A percentile compares a stretch with the other conserved stretches of the same genome.
Evolutionary conservation across 1,140 invertebrate species (phyloP).

Genomic region (Drosophila chauvacae): DNA sequence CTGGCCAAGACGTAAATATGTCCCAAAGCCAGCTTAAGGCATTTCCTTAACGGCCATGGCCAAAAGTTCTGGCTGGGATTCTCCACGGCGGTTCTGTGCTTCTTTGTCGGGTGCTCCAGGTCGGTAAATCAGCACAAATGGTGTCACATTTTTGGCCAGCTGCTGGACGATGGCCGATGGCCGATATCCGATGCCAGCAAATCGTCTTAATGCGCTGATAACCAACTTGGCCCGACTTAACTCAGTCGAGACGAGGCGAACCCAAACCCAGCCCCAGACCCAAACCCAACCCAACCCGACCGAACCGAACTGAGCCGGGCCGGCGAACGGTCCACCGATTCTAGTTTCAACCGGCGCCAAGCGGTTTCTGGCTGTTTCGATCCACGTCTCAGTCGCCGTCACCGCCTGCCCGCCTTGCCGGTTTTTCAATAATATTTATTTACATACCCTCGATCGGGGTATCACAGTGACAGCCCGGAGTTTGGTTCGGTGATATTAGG

Average conservation of each 20-base stretch:
- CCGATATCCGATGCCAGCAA: conserved; percentile 26
- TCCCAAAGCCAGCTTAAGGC: conserved; percentile 15
- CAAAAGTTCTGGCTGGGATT: conserved; percentile 7
- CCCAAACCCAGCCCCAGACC: neutral
- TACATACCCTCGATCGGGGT: conserved; percentile 45
- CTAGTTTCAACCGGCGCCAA: conserved; percentile 75
- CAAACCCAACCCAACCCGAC: conserved; percentile 22
- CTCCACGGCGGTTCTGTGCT: neutral
- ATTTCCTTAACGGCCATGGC: conserved; percentile 7
- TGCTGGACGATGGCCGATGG: conserved; percentile 28
- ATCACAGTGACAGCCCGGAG: neutral
- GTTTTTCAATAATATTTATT: conserved; percentile 69
- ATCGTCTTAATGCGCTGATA: conserved; percentile 41
- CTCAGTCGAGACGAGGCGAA: conserved; percentile 10
- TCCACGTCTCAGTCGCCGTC: conserved; percentile 22
- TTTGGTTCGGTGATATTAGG: neutral
- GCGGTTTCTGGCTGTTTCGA: conserved; percentile 63
- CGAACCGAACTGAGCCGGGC: conserved; percentile 41
- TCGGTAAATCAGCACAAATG: conserved; percentile 49
- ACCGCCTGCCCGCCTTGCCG: conserved; percentile 52
- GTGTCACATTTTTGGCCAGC: conserved; percentile 47
- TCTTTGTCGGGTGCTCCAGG: conserved; percentile 38
- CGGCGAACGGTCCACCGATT: conserved; percentile 58
- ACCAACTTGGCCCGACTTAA: conserved; percentile 29
- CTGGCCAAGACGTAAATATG: neutral